Conservation (phyloP, 2,113 vertebrate species). For the Podarcis raffonei region DNA sequence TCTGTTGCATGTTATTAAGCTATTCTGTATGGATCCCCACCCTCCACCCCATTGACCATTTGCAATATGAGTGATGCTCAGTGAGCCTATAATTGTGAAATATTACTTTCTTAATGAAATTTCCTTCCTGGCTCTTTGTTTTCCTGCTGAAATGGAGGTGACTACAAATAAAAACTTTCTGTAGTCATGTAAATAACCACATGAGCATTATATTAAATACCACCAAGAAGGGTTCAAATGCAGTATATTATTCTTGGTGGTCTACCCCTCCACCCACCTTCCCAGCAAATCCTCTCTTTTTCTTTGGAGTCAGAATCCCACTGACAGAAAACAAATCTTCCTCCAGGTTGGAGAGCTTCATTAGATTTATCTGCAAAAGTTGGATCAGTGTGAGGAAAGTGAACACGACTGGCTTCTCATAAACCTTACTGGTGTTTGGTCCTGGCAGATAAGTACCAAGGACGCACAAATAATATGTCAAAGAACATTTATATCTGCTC, state of each 20-base stretch:
- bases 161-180: conserved; percentile 73
- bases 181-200: conserved; percentile 67
- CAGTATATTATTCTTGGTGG: conserved; percentile 58
- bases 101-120: conserved; percentile 74
- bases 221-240: conserved; percentile 48
- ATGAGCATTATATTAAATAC: conserved; percentile 27
- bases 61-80: conserved; percentile 40
- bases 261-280: conserved; percentile 49
- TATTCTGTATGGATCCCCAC: neutral
- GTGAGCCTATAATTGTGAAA: conserved; percentile 67
- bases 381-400: conserved; percentile 70
- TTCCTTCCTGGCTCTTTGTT: conserved; percentile 67
- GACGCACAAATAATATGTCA: conserved; percentile 72
- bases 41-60: too few relatives aligned
- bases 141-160: conserved; percentile 59
- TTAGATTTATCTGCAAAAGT: conserved; percentile 74
- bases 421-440: conserved; percentile 76
- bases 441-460: conserved; percentile 61
- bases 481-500: conserved; percentile 74
- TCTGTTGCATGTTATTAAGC: conserved; percentile 55
- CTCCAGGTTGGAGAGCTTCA: conserved; percentile 69
- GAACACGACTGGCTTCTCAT: conserved; percentile 72
- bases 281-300: conserved; percentile 23
- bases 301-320: conserved; percentile 59
- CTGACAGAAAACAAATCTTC: conserved; percentile 70